Conservation (phyloP, 2,113 vertebrate species). For the Paramisgurnus dabryanus region DNA sequence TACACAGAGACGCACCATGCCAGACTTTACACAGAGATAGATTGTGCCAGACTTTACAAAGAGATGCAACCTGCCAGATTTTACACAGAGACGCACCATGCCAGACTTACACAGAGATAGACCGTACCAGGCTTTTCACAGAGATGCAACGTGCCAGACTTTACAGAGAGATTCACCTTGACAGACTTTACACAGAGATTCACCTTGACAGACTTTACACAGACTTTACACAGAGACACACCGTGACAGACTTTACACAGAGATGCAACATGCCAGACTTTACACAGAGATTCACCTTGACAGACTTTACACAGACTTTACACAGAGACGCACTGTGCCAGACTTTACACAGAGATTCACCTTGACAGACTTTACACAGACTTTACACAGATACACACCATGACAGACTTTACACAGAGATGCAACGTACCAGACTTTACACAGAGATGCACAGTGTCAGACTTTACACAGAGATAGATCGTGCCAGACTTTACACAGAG, state of each 20-base stretch:
- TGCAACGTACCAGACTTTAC: neutral
- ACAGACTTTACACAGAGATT: too few relatives aligned
- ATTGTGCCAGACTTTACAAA: too few relatives aligned
- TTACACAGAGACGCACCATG: neutral
- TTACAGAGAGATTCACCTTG: too few relatives aligned
- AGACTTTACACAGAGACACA: neutral
- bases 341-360: neutral
- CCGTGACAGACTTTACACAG: neutral
- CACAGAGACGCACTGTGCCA: neutral
- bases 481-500: neutral
- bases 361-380: neutral
- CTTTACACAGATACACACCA: neutral
- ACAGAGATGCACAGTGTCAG: too few relatives aligned
- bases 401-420: too few relatives aligned
- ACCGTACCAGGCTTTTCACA: too few relatives aligned
- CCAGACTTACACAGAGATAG: too few relatives aligned
- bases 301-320: neutral
- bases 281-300: too few relatives aligned
- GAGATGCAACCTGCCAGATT: too few relatives aligned
- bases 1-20: neutral
- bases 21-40: neutral
- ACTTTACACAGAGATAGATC: too few relatives aligned
- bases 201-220: neutral
- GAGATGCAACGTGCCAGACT: too few relatives aligned
- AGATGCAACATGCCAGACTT: neutral